Conservation (phyloP, 2,888 invertebrate species). For the Empis livida region DNA sequence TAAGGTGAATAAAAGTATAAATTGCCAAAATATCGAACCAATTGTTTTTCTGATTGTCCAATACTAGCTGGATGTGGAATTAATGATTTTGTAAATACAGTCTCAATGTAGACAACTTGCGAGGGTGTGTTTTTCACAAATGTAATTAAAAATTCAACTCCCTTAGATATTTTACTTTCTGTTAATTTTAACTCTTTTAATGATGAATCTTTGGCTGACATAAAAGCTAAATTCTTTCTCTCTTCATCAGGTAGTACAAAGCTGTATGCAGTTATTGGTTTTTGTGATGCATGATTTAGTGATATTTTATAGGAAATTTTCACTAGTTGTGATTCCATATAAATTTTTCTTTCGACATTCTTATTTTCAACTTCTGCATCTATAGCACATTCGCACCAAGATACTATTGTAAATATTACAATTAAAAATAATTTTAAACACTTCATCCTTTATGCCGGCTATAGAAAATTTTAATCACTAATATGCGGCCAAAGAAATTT, state of each 20-base stretch:
- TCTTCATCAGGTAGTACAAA: constrained; percentile 47
- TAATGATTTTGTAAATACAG: constrained; percentile 61
- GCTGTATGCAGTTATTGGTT: constrained; percentile 54
- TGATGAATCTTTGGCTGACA: constrained; percentile 53
- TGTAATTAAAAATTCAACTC: constrained; percentile 43
- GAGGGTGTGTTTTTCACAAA: constrained; percentile 33
- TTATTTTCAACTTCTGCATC: constrained; percentile 51
- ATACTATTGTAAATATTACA: no score
- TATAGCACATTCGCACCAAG: constrained; percentile 21
- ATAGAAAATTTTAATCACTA: no score
- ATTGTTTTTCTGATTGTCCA: constrained; percentile 84
- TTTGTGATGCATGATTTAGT: constrained; percentile 69
- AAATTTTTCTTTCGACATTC: constrained; percentile 76
- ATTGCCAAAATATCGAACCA: constrained; percentile 77
- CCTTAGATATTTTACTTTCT: constrained; percentile 41
- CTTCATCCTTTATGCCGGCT: no score
- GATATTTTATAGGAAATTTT: constrained; percentile 69
- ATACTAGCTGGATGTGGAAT: constrained; percentile 79
- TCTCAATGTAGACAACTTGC: constrained; percentile 44
- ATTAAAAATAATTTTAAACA: no score
- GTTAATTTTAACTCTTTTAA: constrained; percentile 44
- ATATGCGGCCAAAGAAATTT: no score
- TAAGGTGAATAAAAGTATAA: constrained; percentile 79
- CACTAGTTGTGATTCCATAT: constrained; percentile 78
- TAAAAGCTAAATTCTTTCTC: constrained; percentile 54